Evolutionary conservation across 2,113 vertebrate species (phyloP), one percentile per base, ranked within the genome.

Genomic region (Centropus bengalensis): DNA sequence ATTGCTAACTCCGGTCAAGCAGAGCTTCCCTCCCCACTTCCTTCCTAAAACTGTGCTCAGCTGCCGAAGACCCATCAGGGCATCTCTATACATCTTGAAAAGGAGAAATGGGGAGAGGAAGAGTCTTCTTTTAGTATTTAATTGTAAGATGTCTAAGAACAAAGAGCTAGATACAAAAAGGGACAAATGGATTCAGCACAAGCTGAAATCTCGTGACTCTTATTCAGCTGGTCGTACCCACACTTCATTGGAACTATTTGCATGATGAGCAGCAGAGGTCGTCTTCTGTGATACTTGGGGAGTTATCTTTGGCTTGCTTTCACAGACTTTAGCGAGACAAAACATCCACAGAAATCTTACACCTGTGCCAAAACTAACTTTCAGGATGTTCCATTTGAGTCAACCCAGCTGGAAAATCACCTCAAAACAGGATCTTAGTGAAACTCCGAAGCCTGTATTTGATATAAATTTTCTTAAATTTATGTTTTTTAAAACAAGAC

Each of bases 261-360:
- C 28, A 68, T 14, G 56, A 86, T 49, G 64, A 90, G 38, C 42
- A 94, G 51, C 19, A 24, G 45, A 59, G 47, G 32, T 70, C 44
- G 8, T 75, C 22, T 60, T 93, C 24, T 68, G 18, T 83, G 81
- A 51, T 64, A 47, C 69, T 47, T 71, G 10, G 26, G 36, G 40
- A 95, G 27, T 92, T 93, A 71, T 66, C 36, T 91, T 89, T 92
- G 77, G 77, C 91, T 94, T 58, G 21, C 30, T 89, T 95, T 88
- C 86, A 86, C 6, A 73, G 66, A 52, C 36, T 30, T 89, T 15
- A 78, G 58, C 0, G 7, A 92, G 81, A 79, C 52, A 94, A 89
- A 89, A 87, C 16, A 30, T 75, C 2, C 24, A 82, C 40, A 68
- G 54, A 84, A 86, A 88, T 76, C n/a, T 89, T 60, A 51, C 18